Conservation (phyloP, 2,113 vertebrate species). For the Azemiops feae region DNA sequence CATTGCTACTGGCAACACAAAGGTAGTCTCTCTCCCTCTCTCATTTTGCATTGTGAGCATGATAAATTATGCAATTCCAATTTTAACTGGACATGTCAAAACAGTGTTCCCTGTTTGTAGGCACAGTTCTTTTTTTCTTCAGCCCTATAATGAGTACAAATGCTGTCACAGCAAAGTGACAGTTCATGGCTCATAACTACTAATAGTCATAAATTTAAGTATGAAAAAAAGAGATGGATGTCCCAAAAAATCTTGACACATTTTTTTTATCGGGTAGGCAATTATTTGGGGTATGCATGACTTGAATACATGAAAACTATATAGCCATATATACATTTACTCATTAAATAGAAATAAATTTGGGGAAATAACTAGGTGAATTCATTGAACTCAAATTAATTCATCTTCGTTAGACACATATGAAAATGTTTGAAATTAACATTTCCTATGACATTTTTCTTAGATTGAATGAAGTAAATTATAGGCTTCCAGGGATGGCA, state of each 20-base stretch:
- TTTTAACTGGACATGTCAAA: slow-evolving; percentile 40
- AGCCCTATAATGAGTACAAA: slow-evolving; percentile 15
- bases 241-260: neutral
- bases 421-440: neutral
- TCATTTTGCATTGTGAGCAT: slow-evolving; percentile 11
- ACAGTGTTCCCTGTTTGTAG: slow-evolving; percentile 14
- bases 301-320: neutral
- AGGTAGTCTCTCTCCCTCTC: neutral
- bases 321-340: no score
- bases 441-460: neutral
- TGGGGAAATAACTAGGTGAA: neutral
- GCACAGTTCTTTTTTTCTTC: slow-evolving; percentile 11
- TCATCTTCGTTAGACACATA: neutral
- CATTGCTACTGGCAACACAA: slow-evolving; percentile 10
- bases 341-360: neutral
- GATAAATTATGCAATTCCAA: slow-evolving; percentile 26
- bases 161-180: slow-evolving; percentile 20
- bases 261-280: neutral
- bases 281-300: neutral
- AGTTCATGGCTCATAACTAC: neutral
- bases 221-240: neutral
- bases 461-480: neutral
- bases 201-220: neutral
- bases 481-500: neutral
- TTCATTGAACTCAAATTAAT: neutral